Evolutionary conservation across 2,113 vertebrate genomes (phyloP).

Genomic region (Hypocryptadius cinnamomeus): DNA sequence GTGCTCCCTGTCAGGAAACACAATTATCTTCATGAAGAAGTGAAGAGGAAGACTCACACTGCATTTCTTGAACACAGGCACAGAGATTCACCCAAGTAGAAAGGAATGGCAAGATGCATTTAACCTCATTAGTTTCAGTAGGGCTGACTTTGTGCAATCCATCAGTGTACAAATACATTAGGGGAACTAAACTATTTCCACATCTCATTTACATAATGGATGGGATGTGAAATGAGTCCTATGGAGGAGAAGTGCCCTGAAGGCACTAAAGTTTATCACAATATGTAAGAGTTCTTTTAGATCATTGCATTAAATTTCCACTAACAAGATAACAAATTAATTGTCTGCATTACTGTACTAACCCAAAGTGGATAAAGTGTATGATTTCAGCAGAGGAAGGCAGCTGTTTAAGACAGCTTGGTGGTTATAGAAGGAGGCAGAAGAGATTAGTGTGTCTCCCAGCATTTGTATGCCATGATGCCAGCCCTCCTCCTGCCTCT

Average conservation of each 20-base stretch:
- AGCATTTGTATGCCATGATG: neutral
- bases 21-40: conserved; percentile 3
- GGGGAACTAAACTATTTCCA: conserved; percentile 72
- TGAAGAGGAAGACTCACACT: neutral
- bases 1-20: neutral
- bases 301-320: conserved; percentile 73
- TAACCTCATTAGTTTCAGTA: conserved; percentile 74
- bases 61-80: neutral
- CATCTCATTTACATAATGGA: conserved; percentile 80
- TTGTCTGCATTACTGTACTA: conserved; percentile 65
- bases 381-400: conserved; percentile 25
- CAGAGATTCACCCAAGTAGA: conserved; percentile 62
- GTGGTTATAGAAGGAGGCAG: neutral
- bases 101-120: conserved; percentile 66
- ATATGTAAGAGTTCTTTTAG: conserved; percentile 68
- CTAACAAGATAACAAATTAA: conserved; percentile 79
- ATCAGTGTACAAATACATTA: conserved; percentile 72
- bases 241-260: conserved; percentile 53
- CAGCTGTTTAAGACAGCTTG: conserved; percentile 25
- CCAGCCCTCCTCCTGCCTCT: conserved; percentile 31
- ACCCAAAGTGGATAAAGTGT: conserved; percentile 48
- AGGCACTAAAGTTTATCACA: conserved; percentile 77
- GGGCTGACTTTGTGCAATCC: conserved; percentile 64
- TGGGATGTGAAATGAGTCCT: conserved; percentile 73
- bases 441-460: neutral